Conservation (phyloP, 2,797 vertebrate genomes). For the Setipinna tenuifilis region DNA sequence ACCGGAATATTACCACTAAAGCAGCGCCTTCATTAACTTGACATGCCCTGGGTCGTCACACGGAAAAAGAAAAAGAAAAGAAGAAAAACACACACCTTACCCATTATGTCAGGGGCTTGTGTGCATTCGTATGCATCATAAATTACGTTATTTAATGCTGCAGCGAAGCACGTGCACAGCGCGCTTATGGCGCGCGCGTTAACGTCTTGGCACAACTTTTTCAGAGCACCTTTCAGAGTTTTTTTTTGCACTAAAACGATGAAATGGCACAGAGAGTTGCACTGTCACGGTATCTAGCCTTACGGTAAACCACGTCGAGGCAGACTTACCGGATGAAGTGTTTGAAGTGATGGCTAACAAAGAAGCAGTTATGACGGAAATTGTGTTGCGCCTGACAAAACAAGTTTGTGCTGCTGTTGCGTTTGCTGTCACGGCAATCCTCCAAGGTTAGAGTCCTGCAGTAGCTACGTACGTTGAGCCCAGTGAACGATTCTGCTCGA, state of each 20-base stretch:
- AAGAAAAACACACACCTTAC: not conserved
- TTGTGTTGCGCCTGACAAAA: not conserved
- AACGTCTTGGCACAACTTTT: too few relatives aligned
- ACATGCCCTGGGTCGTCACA: not conserved
- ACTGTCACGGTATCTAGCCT: too few relatives aligned
- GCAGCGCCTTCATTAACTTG: not conserved
- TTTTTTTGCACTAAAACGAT: too few relatives aligned
- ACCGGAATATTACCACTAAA: not conserved
- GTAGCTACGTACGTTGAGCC: not conserved
- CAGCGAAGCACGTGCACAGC: too few relatives aligned
- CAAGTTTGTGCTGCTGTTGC: not conserved
- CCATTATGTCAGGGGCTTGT: too few relatives aligned
- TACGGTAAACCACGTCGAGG: too few relatives aligned
- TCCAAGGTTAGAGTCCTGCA: not conserved
- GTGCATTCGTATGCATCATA: too few relatives aligned
- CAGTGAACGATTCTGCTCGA: not conserved
- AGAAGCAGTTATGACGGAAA: not conserved
- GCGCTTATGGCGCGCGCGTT: too few relatives aligned
- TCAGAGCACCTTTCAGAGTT: too few relatives aligned
- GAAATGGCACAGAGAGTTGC: too few relatives aligned
- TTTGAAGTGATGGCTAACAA: not conserved
- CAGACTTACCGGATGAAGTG: slow-evolving; percentile 4
- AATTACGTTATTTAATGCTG: too few relatives aligned
- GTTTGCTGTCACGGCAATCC: not conserved
- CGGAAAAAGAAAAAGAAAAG: too few relatives aligned